Conservation (phyloP, 2,888 invertebrate species). For the Panopea generosa region DNA sequence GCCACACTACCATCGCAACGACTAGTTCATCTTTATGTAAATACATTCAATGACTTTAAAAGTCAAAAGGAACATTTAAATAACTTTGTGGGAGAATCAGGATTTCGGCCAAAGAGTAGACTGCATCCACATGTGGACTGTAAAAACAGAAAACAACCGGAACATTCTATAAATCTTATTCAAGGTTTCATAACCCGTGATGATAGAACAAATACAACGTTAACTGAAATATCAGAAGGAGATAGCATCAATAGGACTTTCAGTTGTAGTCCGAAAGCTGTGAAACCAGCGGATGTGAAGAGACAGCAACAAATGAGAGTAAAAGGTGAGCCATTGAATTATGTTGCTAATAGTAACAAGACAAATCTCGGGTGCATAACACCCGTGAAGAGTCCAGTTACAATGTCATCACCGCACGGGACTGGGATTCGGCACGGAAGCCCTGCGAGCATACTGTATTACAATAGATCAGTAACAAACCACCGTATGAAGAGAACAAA, state of each 20-base stretch:
- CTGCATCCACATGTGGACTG: conserved; percentile 63
- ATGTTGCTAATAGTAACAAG: conserved; percentile 14
- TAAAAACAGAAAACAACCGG: conserved; percentile 58
- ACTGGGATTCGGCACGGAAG: conserved; percentile 49
- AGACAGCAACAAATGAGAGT: conserved; percentile 64
- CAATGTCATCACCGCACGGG: conserved; percentile 42
- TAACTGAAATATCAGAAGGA: conserved; percentile 63
- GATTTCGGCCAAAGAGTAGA: conserved; percentile 40
- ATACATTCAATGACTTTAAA: conserved; percentile 49
- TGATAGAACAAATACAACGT: conserved; percentile 73
- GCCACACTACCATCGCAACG: conserved; percentile 41
- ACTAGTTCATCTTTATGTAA: conserved; percentile 29
- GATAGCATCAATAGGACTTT: conserved; percentile 56
- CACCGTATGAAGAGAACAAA: conserved; percentile 30
- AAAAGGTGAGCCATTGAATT: conserved; percentile 52
- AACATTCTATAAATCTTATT: conserved; percentile 71
- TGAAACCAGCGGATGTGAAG: conserved; percentile 50
- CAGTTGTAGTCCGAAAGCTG: conserved; percentile 58
- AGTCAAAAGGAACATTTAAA: conserved; percentile 55
- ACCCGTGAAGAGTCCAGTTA: conserved; percentile 34
- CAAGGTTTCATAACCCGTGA: conserved; percentile 76
- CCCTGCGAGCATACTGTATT: conserved; percentile 55
- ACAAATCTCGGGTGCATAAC: conserved; percentile 42
- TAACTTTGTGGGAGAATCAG: conserved; percentile 40
- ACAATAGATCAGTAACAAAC: conserved; percentile 10